Base-by-base conservation (phyloP, 2,888 invertebrate genomes). In the Acleris sparsana region DNA sequence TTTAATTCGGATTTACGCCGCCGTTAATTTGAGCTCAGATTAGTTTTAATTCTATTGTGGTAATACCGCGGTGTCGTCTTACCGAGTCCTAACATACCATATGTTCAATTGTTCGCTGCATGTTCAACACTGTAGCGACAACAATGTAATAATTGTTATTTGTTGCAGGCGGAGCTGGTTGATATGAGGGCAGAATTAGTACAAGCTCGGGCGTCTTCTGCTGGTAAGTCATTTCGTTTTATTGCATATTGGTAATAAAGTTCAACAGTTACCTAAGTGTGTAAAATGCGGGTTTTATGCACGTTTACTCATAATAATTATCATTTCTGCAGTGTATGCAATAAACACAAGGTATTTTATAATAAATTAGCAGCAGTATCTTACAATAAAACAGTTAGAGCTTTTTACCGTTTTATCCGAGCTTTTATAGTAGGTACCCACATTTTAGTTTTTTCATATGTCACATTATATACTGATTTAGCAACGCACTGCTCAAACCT, bases 171-270 rank as follows among this genome's bases (percentile, higher is more conserved):
- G 65, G 97, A 97, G 86, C 88, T 97, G 71, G 94, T 95, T 62
- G 95, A 95, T 78, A 94, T 96, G 92, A 94, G 96, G 75, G 94
- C 95, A 62, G 96, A 97, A 80, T 84, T 97, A 75, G 94, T 95
- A 59, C 95, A 96, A 74, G 94, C 95, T 16, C 93, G 95, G 78
- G 94, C 96, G 16, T 84, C 83, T 44, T 80, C 85, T 68, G 80
- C 81, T 72, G 90, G 92, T 92, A 75, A 79, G 78, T 69, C 29
- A 48, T 53, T 44, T 22, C 22, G 46, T 57, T 57, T 57, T 57
- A 57, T 22, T 46, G 57, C 46, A 46, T 57, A 57, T 57, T 57
- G 57, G 57, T 46, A n/a, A 25, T 57, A 46, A 57, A 57, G 57
- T 25, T 57, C 43, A 55, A 20, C 20, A 43, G 46, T 46, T 17